Base-by-base conservation (phyloP, 1,140 invertebrate species). In the Gonatopus flavifemur region DNA sequence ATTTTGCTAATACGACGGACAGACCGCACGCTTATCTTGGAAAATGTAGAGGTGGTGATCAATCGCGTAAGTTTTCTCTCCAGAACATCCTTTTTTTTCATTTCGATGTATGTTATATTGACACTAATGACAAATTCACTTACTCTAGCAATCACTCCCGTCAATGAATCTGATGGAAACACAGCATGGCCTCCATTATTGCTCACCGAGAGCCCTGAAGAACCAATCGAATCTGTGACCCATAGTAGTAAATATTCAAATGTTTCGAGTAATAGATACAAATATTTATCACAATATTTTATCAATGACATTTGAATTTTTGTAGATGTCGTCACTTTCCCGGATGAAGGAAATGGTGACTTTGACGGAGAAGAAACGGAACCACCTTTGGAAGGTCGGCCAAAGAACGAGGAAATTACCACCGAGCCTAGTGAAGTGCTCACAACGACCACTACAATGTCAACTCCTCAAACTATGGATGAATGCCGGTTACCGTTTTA, bases 1-100 rank as follows among this genome's bases (percentile, higher is more conserved):
- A 94, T 67, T 90, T 96, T 72, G 89, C 88, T 2, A 85, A 86
- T 52, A 80, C 86, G 0, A 82, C 80, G 0, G 83, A 90, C 47
- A 81, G 72, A 49, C 74, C 77, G 20, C 81, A 84, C 46, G 87
- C 85, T 31, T 80, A 83, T 6, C 72, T 94, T 18, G 87, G 86
- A 36, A 86, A 83, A 28, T 94, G 89, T 37, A 57, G 52, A 4
- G 55, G 62, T 7, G 58, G 62, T 3, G 64, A 68, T 18, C 47
- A 55, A 2, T 35, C 49, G 3, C 35, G 60, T 63, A 43, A 10
- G 55, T 47, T 8, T n/a, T n/a, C n/a, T n/a, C n/a, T n/a, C n/a
- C n/a, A n/a, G n/a, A n/a, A n/a, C n/a, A n/a, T n/a, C n/a, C n/a
- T n/a, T n/a, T n/a, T n/a, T n/a, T n/a, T n/a, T n/a, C n/a, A n/a